phyloP scores from a whole-genome alignment of 2,888 invertebrate species.

The Macrostomum cliftonense region DNA sequence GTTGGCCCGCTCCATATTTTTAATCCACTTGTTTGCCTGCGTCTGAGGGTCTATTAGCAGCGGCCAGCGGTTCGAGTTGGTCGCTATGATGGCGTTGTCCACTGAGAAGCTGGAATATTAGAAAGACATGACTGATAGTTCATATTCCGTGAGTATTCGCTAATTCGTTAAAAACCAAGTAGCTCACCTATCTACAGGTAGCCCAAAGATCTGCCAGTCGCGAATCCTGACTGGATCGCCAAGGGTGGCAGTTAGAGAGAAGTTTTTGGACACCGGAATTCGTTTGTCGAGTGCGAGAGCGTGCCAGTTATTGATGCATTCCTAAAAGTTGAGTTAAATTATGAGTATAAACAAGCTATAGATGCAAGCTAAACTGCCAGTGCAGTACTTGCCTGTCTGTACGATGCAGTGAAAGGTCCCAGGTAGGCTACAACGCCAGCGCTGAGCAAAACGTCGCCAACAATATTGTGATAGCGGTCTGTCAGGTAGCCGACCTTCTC shows the following conservation, averaged over 20 bases:
- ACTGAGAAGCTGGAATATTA: conserved; percentile 26
- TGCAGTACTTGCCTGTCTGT: conserved; percentile 30
- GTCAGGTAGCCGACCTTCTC: conserved; percentile 28
- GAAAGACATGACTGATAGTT: too few relatives aligned
- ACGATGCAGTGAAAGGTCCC: conserved; percentile 32
- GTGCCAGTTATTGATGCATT: conserved; percentile 30
- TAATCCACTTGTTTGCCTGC: conserved; percentile 83
- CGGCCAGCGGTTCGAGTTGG: conserved; percentile 33
- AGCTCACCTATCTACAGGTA: conserved; percentile 31
- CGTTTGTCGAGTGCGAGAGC: conserved; percentile 24
- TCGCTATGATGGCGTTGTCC: conserved; percentile 33
- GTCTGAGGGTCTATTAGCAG: conserved; percentile 42
- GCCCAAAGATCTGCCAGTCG: conserved; percentile 36
- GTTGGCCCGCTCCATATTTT: conserved; percentile 69
- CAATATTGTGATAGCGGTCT: conserved; percentile 33
- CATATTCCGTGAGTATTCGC: too few relatives aligned
- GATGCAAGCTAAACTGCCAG: too few relatives aligned
- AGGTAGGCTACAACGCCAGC: conserved; percentile 34
- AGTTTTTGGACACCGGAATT: conserved; percentile 27
- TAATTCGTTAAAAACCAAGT: not conserved
- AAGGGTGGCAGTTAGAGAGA: conserved; percentile 28
- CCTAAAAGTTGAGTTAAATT: conserved; percentile 16
- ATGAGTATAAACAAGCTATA: too few relatives aligned
- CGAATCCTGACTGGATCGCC: conserved; percentile 35
- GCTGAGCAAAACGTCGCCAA: conserved; percentile 35